phyloP scores from a whole-genome alignment of 2,888 invertebrate genomes.

The Punctoribates punctum region DNA sequence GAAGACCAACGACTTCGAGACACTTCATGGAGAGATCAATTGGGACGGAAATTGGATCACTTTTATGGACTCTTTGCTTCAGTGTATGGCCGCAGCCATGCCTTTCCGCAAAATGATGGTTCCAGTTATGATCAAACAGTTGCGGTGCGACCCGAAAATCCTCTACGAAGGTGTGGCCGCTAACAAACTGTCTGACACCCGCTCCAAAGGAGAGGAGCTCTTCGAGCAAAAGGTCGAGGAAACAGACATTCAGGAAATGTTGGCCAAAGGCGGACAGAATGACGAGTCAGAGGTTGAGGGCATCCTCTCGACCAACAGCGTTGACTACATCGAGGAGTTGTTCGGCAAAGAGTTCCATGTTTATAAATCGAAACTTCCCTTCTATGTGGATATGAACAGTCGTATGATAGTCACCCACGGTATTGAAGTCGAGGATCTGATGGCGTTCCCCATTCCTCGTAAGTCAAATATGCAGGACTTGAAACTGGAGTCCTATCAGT shows the following conservation, averaged over 20 bases:
- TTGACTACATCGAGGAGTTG: slow-evolving; percentile 1
- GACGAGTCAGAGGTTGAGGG: background rate
- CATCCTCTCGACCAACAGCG: background rate
- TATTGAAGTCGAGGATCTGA: slow-evolving; percentile 23
- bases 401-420: slow-evolving; percentile 15
- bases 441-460: slow-evolving; percentile 15
- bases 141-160: slow-evolving; percentile 34
- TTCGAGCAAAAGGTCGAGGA: slow-evolving; percentile 45
- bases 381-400: background rate
- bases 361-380: background rate
- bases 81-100: slow-evolving; percentile 10
- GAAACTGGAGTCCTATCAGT: slow-evolving; percentile 20
- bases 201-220: background rate
- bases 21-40: slow-evolving; percentile 33
- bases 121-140: slow-evolving; percentile 10
- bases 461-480: background rate
- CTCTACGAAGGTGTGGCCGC: slow-evolving; percentile 32
- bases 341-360: background rate
- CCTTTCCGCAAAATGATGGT: slow-evolving; percentile 29
- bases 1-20: slow-evolving; percentile 61
- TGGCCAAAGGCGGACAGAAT: background rate
- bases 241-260: slow-evolving; percentile 44
- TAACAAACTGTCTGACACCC: background rate
- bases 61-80: slow-evolving; percentile 40
- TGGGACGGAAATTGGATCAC: slow-evolving; percentile 44